Conservation (phyloP, 2,113 vertebrate genomes). For the Pseudois nayaur region DNA sequence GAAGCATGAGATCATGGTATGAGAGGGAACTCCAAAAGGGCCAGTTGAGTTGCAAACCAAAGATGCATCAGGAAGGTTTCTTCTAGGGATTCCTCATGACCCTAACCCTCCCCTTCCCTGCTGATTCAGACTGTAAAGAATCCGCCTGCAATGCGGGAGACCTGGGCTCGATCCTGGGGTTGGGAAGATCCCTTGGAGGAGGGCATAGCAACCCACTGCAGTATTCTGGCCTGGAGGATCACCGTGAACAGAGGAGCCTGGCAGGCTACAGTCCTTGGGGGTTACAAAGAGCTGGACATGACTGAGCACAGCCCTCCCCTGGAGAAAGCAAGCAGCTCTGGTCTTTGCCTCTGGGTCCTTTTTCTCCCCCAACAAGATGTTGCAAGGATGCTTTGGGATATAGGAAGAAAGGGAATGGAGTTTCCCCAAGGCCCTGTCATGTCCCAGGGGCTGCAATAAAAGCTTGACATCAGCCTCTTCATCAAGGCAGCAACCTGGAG, state of each 20-base stretch:
- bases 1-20: background rate
- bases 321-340: background rate
- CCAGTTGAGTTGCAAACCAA: background rate
- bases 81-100: background rate
- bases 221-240: background rate
- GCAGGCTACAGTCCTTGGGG: background rate
- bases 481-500: background rate
- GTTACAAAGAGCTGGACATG: background rate
- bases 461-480: background rate
- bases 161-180: background rate
- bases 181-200: background rate
- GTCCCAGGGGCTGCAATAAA: background rate
- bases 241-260: background rate
- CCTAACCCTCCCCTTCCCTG: background rate
- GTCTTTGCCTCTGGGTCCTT: background rate
- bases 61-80: background rate
- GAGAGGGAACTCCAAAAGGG: background rate
- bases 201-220: background rate
- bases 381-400: background rate
- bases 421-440: background rate
- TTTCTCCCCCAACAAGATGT: background rate
- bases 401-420: background rate
- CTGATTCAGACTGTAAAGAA: background rate
- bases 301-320: background rate
- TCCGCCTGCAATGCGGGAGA: accelerated